A percentile compares a stretch with the other conserved stretches of the same genome.
phyloP scores from a whole-genome alignment of 2,888 invertebrate genomes.

The Synergus japonicus region DNA sequence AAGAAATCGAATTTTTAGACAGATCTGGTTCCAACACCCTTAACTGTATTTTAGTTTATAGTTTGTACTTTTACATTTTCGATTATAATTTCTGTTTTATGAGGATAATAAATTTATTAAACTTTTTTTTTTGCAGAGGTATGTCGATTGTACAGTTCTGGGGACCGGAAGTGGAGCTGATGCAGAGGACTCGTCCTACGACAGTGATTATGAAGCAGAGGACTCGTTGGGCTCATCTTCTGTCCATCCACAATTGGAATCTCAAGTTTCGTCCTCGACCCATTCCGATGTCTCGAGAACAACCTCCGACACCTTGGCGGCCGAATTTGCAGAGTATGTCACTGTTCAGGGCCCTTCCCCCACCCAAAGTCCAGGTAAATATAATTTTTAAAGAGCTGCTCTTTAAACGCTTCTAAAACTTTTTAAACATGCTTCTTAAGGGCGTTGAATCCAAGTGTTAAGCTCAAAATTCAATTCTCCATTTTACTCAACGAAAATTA shows the following conservation, averaged over 20 bases:
- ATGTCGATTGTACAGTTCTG: slow-evolving; percentile 85
- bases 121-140: slow-evolving; percentile 81
- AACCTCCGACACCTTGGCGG: slow-evolving; percentile 90
- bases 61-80: too few species aligned
- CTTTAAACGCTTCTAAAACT: too few species aligned
- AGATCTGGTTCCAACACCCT: too few species aligned
- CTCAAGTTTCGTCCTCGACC: slow-evolving; percentile 72
- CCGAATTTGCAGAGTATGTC: slow-evolving; percentile 91
- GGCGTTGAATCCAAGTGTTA: too few species aligned
- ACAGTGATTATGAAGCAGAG: slow-evolving; percentile 86
- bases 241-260: slow-evolving; percentile 61
- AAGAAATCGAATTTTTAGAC: too few species aligned
- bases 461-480: too few species aligned
- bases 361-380: slow-evolving; percentile 67
- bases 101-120: not conserved
- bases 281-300: slow-evolving; percentile 90
- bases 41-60: not conserved
- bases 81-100: not conserved
- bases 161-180: slow-evolving; percentile 81
- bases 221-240: slow-evolving; percentile 67
- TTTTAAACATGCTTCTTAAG: too few species aligned
- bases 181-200: slow-evolving; percentile 91
- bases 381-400: not conserved
- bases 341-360: slow-evolving; percentile 77
- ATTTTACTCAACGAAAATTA: too few species aligned